These are phyloP conservation scores for Chrosomus eos DNA, from an alignment of 2,797 vertebrate genomes.

Conservation along the genomic window DNA sequence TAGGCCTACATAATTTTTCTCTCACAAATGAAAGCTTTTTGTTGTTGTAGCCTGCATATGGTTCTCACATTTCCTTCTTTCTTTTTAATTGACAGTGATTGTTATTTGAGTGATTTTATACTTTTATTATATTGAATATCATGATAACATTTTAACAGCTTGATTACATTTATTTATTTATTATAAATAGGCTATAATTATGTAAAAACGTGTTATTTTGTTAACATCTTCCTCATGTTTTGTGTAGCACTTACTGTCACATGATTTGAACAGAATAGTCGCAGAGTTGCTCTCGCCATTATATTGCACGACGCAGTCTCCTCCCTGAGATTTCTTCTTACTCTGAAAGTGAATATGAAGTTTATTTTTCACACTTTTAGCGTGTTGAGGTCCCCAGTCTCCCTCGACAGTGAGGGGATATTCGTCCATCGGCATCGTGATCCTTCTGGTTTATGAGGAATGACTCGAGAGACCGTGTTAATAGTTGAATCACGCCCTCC, in stretches of 20 bases:
- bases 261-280: slow-evolving; percentile 63
- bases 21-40: background rate
- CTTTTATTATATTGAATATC: too few relatives aligned
- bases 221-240: background rate
- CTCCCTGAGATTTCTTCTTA: slow-evolving; percentile 71
- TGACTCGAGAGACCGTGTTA: too few relatives aligned
- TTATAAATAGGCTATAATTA: background rate
- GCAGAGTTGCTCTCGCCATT: slow-evolving; percentile 55
- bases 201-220: background rate
- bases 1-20: background rate
- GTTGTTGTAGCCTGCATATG: too few relatives aligned
- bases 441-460: background rate
- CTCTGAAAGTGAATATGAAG: slow-evolving; percentile 76
- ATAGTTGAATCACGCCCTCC: background rate
- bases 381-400: slow-evolving; percentile 57
- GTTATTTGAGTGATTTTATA: background rate
- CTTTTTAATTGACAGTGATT: background rate
- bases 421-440: slow-evolving; percentile 59
- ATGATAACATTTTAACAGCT: background rate
- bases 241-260: slow-evolving; percentile 66
- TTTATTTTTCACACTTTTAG: slow-evolving; percentile 64
- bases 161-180: background rate
- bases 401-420: slow-evolving; percentile 67
- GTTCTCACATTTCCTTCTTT: background rate
- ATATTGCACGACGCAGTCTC: slow-evolving; percentile 70